Conservation (phyloP, 1,140 invertebrate genomes). For the Drosophila varians region DNA sequence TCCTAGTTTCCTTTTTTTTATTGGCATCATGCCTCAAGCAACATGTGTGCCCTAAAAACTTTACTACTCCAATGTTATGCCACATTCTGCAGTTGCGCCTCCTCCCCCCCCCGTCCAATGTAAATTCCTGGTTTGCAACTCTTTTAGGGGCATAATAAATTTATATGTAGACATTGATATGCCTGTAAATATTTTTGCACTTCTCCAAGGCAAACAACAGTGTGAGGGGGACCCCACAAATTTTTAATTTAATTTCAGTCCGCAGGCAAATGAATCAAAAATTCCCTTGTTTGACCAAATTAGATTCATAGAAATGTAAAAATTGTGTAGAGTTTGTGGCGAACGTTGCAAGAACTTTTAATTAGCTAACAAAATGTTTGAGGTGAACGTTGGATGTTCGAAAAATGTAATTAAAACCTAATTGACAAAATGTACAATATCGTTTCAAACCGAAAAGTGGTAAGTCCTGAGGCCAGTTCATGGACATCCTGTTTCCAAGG, state of each 20-base stretch:
- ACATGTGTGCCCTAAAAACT: slow-evolving; percentile 49
- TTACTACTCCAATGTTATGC: slow-evolving; percentile 21
- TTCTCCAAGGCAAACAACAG: neutral
- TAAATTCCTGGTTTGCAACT: slow-evolving; percentile 40
- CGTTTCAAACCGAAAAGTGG: neutral
- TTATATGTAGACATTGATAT: slow-evolving; percentile 61
- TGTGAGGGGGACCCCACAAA: neutral
- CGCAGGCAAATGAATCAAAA: slow-evolving; percentile 1
- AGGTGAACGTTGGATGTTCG: neutral
- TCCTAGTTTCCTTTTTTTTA: too few relatives aligned
- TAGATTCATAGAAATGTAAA: slow-evolving; percentile 13
- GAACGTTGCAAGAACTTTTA: slow-evolving; percentile 30
- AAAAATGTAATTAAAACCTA: slow-evolving; percentile 47
- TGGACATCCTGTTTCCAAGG: slow-evolving; percentile 20
- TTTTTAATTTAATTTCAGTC: slow-evolving; percentile 16
- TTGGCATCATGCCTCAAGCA: slow-evolving; percentile 19
- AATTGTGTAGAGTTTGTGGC: too few relatives aligned
- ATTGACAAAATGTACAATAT: slow-evolving; percentile 11
- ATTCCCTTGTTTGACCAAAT: slow-evolving; percentile 12
- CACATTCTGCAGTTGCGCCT: slow-evolving; percentile 14
- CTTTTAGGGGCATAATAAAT: slow-evolving; percentile 62
- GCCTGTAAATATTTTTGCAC: slow-evolving; percentile 62
- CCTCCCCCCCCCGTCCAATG: neutral
- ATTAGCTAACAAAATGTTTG: slow-evolving; percentile 38
- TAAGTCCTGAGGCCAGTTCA: slow-evolving; percentile 7